Evolutionary conservation across 2,797 vertebrate species (phyloP), one percentile per base, ranked within the genome.

Genomic region (Acrocephalus scirpaceus): DNA sequence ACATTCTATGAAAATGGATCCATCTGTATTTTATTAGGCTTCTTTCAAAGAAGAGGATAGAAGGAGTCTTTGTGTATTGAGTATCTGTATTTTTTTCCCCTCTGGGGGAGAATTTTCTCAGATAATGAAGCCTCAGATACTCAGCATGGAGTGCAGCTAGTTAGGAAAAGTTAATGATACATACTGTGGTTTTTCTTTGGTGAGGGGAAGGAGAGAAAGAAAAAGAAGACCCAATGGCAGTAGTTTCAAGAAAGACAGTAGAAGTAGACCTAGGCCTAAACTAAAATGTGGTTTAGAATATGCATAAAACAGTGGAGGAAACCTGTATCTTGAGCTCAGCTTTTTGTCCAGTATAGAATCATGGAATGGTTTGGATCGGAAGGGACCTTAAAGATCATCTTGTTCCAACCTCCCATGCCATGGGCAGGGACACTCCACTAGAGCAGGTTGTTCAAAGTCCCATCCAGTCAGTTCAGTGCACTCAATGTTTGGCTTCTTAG

Each of bases 401-500:
- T 19, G 23, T 71, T 71, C 32, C 50, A 51, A 5, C 25, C n/a
- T 64, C 29, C 25, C 11, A 9, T 42, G 19, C 47, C 40, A 3
- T 54, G 40, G 34, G 23, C 47, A 48, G 26, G 47, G 40, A 36
- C 30, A 16, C 36, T 38, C 23, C 21, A 44, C 16, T 29, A 56
- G 50, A 38, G 16, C 0, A 0, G 11, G 2, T n/a, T 25, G 7
- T 54, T 38, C 34, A 36, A 36, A 78, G 67, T 14, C 34, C 40
- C 23, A 36, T 38, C 34, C 60, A 54, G 11, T 45, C 44, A 40
- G 60, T 44, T 81, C 13, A n/a, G 19, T 42, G 50, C 17, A 9
- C 36, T 66, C 67, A 20, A 4, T 11, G 0, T 34, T 45, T 61
- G 57, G 34, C 36, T 61, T 82, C 34, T 84, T 50, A 19, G 32